phyloP scores from a whole-genome alignment of 64 coral and sea anemone species.

The Orbicella faveolata region DNA sequence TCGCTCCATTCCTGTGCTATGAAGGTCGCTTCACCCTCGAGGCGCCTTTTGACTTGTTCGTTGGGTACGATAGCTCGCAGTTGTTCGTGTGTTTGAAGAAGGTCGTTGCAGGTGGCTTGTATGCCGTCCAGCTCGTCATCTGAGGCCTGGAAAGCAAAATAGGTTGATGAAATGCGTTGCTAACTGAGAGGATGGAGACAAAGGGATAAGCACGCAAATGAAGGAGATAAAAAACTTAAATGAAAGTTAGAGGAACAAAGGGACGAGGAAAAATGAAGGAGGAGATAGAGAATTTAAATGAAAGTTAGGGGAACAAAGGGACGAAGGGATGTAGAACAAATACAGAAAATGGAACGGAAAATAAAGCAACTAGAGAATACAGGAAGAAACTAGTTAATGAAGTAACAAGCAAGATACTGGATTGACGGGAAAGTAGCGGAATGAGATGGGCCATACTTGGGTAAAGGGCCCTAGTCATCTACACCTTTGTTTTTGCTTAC shows the following conservation, averaged over 20 bases:
- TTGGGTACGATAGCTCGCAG: conserved; percentile 62
- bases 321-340: no score
- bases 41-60: conserved; percentile 71
- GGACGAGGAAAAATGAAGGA: background rate
- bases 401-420: background rate
- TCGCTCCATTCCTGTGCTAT: conserved; percentile 82
- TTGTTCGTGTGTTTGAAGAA: conserved; percentile 65
- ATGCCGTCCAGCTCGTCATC: conserved; percentile 60
- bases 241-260: background rate
- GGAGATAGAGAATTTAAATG: background rate
- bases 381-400: no score
- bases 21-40: conserved; percentile 35
- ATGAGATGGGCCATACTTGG: background rate
- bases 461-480: no score
- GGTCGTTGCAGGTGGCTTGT: conserved; percentile 55
- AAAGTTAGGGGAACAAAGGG: no score
- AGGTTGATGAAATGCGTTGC: background rate
- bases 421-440: background rate
- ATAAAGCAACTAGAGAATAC: no score
- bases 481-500: no score
- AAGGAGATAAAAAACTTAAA: background rate
- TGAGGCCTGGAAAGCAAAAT: conserved; percentile 50
- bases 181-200: background rate
- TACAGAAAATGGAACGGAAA: no score
- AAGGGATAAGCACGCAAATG: background rate